Evolutionary conservation across 2,113 vertebrate genomes (phyloP).

Genomic region (Gymnorhina tibicen): DNA sequence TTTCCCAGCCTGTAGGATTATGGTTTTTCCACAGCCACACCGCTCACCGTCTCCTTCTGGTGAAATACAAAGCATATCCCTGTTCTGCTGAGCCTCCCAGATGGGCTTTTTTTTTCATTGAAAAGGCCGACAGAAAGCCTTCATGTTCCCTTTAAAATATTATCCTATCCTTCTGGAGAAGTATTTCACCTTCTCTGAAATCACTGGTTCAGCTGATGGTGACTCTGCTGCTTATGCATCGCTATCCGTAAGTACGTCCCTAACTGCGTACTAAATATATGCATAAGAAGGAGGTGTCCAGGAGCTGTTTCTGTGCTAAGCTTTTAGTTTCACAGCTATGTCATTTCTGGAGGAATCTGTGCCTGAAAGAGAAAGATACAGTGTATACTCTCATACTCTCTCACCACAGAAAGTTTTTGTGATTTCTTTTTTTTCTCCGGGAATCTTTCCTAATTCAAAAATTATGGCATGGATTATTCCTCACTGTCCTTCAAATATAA

Average conservation of each 20-base stretch:
- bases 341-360: conserved; percentile 1
- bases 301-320: neutral
- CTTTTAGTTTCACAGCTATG: conserved; percentile 9
- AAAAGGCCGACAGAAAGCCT: neutral
- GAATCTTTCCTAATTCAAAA: neutral
- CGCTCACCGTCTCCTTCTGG: neutral
- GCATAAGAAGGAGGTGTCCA: neutral
- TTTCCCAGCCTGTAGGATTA: neutral
- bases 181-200: neutral
- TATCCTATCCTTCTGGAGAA: neutral
- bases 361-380: neutral
- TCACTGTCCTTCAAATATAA: neutral
- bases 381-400: neutral
- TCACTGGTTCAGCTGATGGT: conserved; percentile 5
- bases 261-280: neutral
- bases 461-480: neutral
- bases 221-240: neutral
- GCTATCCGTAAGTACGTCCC: neutral
- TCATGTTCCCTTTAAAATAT: neutral
- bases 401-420: neutral
- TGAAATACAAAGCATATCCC: neutral
- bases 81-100: neutral
- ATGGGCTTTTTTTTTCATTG: neutral
- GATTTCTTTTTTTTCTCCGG: neutral
- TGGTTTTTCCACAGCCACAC: neutral